Base-by-base conservation (phyloP, 2,888 invertebrate species). In the Oasisia sp. region DNA sequence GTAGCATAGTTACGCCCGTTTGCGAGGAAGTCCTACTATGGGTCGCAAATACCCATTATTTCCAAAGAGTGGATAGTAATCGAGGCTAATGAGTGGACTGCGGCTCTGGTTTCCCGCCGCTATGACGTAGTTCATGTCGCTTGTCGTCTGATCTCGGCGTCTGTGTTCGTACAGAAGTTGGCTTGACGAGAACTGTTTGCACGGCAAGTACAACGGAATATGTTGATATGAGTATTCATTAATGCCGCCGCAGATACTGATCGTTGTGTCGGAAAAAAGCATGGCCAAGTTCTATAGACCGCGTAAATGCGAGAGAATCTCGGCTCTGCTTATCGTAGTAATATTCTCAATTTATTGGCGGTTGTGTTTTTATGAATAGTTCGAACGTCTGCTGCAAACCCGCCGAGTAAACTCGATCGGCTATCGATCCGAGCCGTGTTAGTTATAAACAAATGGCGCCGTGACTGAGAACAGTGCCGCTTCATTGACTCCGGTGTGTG, bases 401-500 rank as follows among this genome's bases (percentile, higher is more conserved):
- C 19, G 74, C 74, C 19, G 74, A 27, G 74, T 74, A 74, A 74
- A 74, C 74, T 74, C 27, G n/a, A 74, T 74, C 74, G 27, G 74
- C 19, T 27, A 74, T 74, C 74, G 74, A 74, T 74, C 74, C 74
- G 3, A 74, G 7, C 1, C 74, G 19, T 74, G 74, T 74, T 19
- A 74, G 74, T 74, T 74, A 74, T 74, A 74, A 74, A 74, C 74
- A 74, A 74, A 74, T 74, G 74, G 19, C 7, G 74, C 74, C 74
- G n/a, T 74, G 74, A 74, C 74, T 74, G 74, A 74, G 74, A 74
- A 74, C 74, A 27, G 74, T 74, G 74, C 74, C 74, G 27, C 74
- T 74, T 74, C 74, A 4, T 27, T 74, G 74, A n/a, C 74, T 74
- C 27, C 74, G 74, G 74, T 74, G 74, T 74, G 27, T 74, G 27